Conservation (phyloP, 2,888 invertebrate species). For the Lampropteryx suffumata region DNA sequence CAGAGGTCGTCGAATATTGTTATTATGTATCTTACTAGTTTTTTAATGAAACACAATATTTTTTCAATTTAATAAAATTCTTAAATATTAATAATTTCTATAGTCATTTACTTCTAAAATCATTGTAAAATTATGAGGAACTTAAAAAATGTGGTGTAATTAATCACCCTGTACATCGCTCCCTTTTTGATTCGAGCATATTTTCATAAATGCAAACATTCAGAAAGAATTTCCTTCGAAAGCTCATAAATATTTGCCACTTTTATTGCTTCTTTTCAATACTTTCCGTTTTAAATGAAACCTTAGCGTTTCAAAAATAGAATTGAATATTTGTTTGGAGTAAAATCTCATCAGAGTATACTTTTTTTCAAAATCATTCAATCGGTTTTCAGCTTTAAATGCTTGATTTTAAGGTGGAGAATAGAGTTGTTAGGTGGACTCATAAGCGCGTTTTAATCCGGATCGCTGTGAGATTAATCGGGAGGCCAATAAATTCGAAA, state of each 20-base stretch:
- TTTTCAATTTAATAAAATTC: too few species aligned
- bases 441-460: conserved; percentile 77
- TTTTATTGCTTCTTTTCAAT: conserved; percentile 66
- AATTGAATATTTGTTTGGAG: conserved; percentile 36
- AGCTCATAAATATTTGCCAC: conserved; percentile 82
- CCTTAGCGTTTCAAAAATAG: conserved; percentile 38
- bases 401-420: conserved; percentile 35
- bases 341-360: conserved; percentile 60
- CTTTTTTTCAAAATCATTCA: conserved; percentile 1
- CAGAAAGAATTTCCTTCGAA: conserved; percentile 80
- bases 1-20: too few species aligned
- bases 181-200: conserved; percentile 76
- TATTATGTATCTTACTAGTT: too few species aligned
- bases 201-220: conserved; percentile 83
- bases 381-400: conserved; percentile 33
- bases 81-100: too few species aligned
- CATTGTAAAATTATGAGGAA: too few species aligned
- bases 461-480: conserved; percentile 74
- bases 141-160: too few species aligned
- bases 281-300: conserved; percentile 34
- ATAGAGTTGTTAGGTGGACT: conserved; percentile 37
- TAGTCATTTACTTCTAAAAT: too few species aligned
- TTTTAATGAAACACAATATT: too few species aligned
- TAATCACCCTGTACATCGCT: conserved; percentile 48
- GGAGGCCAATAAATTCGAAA: conserved; percentile 77